These are phyloP conservation scores for Danio aesculapii DNA, from an alignment of 2,797 vertebrate genomes.

Conservation along the genomic window DNA sequence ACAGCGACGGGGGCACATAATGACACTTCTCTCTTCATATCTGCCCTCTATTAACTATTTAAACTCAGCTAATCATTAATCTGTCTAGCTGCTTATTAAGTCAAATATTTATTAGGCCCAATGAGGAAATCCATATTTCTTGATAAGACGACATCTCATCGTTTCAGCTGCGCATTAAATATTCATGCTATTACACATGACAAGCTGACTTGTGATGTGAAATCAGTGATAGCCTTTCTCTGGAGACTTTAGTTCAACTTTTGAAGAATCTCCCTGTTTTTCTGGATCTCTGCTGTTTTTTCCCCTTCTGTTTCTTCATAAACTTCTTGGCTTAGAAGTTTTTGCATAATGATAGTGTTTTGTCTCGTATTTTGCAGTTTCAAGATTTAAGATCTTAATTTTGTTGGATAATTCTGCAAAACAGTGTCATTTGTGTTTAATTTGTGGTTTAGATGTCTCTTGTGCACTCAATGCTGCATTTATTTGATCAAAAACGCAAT, in stretches of 20 bases:
- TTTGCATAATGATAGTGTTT: background rate
- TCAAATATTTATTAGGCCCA: constrained; percentile 87
- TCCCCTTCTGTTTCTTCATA: background rate
- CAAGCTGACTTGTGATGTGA: constrained; percentile 45
- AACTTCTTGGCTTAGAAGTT: background rate
- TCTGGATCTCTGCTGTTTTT: background rate
- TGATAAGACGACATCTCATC: constrained; percentile 79
- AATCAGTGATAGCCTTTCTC: constrained; percentile 49
- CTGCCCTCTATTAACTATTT: constrained; percentile 81
- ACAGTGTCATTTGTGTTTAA: background rate
- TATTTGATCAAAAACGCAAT: background rate
- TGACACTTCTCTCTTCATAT: constrained; percentile 71
- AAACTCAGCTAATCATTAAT: constrained; percentile 82
- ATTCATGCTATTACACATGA: constrained; percentile 77
- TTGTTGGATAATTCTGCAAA: background rate
- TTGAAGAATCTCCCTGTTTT: constrained; percentile 71
- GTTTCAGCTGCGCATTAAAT: constrained; percentile 76
- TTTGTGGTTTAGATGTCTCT: background rate
- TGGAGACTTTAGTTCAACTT: constrained; percentile 57
- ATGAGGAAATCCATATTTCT: constrained; percentile 86
- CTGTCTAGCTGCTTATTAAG: constrained; percentile 77
- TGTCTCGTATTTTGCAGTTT: background rate
- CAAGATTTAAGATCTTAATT: background rate
- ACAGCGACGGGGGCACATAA: constrained; percentile 76
- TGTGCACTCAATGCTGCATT: background rate